These are phyloP conservation scores for Falco naumanni DNA, from an alignment of 2,797 vertebrate genomes.

Conservation along the genomic window DNA sequence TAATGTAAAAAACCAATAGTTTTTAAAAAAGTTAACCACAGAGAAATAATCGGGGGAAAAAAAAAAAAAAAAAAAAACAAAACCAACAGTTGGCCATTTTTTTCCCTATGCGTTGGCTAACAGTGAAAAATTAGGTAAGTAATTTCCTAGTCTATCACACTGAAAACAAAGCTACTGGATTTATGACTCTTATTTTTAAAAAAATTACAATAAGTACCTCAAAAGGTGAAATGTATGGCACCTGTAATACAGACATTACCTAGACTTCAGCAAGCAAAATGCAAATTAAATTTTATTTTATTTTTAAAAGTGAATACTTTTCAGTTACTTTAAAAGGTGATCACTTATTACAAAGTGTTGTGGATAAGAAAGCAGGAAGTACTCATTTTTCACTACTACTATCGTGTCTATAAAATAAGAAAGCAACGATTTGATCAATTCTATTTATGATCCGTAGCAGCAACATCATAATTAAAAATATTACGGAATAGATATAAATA, in stretches of 20 bases:
- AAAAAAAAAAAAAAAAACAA: background rate
- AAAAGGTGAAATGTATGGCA: constrained; percentile 34
- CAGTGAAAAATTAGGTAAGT: background rate
- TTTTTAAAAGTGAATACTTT: constrained; percentile 8
- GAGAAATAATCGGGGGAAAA: background rate
- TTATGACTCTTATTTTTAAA: background rate
- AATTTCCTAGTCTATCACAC: constrained; percentile 1
- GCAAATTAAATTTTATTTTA: background rate
- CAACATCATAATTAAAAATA: constrained; percentile 53
- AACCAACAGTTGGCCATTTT: background rate
- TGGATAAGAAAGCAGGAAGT: constrained; percentile 25
- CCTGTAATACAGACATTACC: background rate
- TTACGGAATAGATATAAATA: constrained; percentile 61
- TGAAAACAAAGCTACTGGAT: constrained; percentile 17
- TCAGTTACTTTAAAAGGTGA: constrained; percentile 11
- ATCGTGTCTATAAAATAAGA: constrained; percentile 30
- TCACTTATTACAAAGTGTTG: background rate
- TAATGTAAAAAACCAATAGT: background rate
- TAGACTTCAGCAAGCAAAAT: constrained; percentile 31
- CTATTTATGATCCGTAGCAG: constrained; percentile 50
- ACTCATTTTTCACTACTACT: background rate
- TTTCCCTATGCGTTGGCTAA: background rate
- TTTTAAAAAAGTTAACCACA: background rate
- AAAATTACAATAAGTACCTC: background rate
- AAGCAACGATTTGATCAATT: constrained; percentile 25